A percentile compares a stretch with the other conserved stretches of the same genome.
Conservation (phyloP, 2,113 vertebrate species). For the Zosterops japonicus region DNA sequence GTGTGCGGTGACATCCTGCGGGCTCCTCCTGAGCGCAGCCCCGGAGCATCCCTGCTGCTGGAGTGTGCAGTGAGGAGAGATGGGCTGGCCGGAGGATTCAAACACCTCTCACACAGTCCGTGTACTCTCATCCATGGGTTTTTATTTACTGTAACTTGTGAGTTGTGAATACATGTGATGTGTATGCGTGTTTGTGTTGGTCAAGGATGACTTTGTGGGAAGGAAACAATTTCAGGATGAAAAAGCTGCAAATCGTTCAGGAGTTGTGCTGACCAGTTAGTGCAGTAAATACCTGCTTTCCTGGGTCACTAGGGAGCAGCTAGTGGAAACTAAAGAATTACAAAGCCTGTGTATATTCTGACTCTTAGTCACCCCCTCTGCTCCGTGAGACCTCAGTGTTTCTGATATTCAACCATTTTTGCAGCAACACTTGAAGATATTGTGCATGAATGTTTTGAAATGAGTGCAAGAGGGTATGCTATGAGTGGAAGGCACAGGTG, state of each 20-base stretch:
- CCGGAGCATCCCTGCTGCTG: not conserved
- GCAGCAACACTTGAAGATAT: not conserved
- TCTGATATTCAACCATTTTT: not conserved
- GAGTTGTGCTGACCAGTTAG: not conserved
- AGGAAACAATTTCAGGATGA: not conserved
- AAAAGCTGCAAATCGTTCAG: not conserved
- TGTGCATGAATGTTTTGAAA: not conserved
- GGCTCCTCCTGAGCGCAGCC: fast-evolving
- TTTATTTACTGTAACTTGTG: fast-evolving
- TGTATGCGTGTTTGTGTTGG: not conserved
- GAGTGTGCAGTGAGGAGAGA: fast-evolving
- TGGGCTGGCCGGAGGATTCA: not conserved
- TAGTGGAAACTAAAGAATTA: not conserved
- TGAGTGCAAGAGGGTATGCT: not conserved
- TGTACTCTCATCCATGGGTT: fast-evolving
- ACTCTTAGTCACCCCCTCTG: not conserved
- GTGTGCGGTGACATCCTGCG: not conserved
- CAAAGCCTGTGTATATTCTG: not conserved
- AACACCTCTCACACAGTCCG: fast-evolving
- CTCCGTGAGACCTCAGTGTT: not conserved
- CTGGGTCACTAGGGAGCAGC: not conserved
- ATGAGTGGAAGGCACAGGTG: not conserved
- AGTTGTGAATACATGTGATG: fast-evolving
- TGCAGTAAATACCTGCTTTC: not conserved
- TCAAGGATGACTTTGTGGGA: not conserved